Evolutionary conservation across 2,797 vertebrate species (phyloP).

Genomic region (Varecia variegata): DNA sequence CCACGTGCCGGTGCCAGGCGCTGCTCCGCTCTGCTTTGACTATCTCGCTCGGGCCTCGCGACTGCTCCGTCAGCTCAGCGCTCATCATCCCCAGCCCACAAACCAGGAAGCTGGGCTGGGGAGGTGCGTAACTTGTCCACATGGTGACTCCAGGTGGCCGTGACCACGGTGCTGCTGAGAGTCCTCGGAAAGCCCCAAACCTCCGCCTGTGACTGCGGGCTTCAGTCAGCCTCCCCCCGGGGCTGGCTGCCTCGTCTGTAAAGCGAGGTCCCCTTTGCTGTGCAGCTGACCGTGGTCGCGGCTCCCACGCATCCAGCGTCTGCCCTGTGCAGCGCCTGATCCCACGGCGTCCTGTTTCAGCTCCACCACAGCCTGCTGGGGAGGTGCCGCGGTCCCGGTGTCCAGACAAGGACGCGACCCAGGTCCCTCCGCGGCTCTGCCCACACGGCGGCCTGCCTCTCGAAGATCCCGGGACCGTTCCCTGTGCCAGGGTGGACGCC

Average conservation of each 20-base stretch:
- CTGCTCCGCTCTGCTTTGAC: background rate
- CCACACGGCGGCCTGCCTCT: accelerated
- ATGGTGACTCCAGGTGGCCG: background rate
- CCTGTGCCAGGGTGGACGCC: background rate
- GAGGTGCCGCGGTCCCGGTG: background rate
- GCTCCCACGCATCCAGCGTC: background rate
- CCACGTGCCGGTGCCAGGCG: accelerated
- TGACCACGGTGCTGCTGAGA: background rate
- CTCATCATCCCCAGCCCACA: background rate
- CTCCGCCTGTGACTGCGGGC: background rate
- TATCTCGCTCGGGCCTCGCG: background rate
- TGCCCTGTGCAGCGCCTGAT: accelerated
- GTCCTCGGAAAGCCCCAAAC: background rate
- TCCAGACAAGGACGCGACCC: background rate
- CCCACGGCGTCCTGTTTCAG: background rate
- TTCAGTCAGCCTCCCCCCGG: background rate
- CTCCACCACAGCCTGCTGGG: background rate
- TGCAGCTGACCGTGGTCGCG: accelerated
- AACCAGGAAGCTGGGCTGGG: background rate
- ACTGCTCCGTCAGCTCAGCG: background rate
- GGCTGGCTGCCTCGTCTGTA: background rate
- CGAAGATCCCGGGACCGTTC: background rate
- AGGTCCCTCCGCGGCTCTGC: background rate
- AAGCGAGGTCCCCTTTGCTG: background rate
- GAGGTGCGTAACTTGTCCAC: background rate